phyloP scores from a whole-genome alignment of 2,113 vertebrate genomes.

The Cygnus atratus region DNA sequence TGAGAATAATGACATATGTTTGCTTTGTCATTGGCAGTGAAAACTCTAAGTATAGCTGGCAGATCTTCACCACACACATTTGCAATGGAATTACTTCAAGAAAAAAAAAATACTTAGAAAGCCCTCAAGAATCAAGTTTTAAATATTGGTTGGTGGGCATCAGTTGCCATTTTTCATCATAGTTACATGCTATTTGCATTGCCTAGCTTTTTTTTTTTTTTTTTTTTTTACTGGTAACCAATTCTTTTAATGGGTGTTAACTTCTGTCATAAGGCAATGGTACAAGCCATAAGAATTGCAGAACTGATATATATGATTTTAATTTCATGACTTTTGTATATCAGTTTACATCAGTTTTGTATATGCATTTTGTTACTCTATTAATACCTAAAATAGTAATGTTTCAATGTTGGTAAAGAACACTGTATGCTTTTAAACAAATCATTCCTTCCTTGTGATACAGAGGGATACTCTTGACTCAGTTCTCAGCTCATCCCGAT shows the following conservation, averaged over 20 bases:
- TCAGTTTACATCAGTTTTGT: neutral
- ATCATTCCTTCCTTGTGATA: neutral
- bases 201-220: neutral
- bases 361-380: neutral
- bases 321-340: neutral
- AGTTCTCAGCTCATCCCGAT: neutral
- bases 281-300: neutral
- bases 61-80: neutral
- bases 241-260: neutral
- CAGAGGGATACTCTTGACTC: neutral
- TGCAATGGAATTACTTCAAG: neutral
- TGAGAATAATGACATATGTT: neutral
- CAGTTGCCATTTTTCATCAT: neutral
- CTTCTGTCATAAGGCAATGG: neutral
- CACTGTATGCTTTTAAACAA: neutral
- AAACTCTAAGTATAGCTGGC: neutral
- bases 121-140: neutral
- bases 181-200: neutral
- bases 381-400: neutral
- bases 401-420: neutral
- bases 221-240: neutral
- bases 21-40: neutral
- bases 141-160: neutral
- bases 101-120: neutral
- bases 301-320: neutral